phyloP scores from a whole-genome alignment of 2,888 invertebrate genomes.

The Meghimatium bilineatum region DNA sequence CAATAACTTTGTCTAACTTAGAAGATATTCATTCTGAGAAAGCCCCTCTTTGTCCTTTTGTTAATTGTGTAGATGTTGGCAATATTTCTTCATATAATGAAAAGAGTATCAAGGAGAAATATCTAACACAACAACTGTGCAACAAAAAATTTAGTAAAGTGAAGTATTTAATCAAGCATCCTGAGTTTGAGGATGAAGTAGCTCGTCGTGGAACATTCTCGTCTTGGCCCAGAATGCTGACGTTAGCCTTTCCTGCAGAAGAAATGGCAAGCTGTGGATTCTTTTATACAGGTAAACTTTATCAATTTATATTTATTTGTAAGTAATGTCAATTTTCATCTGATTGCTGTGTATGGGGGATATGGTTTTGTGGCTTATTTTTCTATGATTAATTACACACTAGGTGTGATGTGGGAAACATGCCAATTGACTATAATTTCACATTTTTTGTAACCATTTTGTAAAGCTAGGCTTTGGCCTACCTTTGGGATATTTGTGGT shows the following conservation, averaged over 20 bases:
- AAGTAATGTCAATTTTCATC: too few species aligned
- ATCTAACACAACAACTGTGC: conserved; percentile 26
- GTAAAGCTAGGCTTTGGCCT: too few species aligned
- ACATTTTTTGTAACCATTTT: too few species aligned
- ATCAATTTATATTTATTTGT: too few species aligned
- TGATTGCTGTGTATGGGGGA: too few species aligned
- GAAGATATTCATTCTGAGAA: conserved; percentile 30
- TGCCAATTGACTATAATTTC: too few species aligned
- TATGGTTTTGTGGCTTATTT: too few species aligned
- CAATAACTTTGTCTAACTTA: conserved; percentile 23
- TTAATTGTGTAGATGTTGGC: conserved; percentile 47
- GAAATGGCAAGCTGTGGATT: conserved; percentile 47
- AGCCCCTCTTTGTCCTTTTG: conserved; percentile 46
- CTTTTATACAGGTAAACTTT: conserved; percentile 49
- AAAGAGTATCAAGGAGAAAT: conserved; percentile 38
- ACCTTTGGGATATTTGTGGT: too few species aligned
- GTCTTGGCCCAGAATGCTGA: conserved; percentile 49
- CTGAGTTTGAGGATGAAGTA: conserved; percentile 48
- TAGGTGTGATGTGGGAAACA: too few species aligned
- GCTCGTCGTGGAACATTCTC: conserved; percentile 46
- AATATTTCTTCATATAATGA: conserved; percentile 45
- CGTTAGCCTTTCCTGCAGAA: conserved; percentile 28
- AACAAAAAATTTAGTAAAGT: neutral
- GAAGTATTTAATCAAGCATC: conserved; percentile 42
- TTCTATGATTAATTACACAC: too few species aligned